Base-by-base conservation (phyloP, 2,888 invertebrate genomes). In the Cryptocephalus moraei region DNA sequence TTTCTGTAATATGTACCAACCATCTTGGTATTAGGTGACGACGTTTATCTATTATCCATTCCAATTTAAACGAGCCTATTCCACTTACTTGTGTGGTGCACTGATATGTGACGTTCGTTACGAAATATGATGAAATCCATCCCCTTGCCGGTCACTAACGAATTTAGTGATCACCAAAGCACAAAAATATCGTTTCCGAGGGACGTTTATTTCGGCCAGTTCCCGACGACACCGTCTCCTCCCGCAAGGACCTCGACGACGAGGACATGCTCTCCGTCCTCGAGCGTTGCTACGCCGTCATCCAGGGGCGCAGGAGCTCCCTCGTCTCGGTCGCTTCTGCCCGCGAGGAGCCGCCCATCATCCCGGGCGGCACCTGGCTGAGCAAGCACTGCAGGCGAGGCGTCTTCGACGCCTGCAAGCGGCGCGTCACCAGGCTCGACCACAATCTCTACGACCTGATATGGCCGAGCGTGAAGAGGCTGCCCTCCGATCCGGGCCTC, bases 361-460 rank as follows among this genome's bases (percentile, higher is more conserved):
- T 13, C 10, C n/a, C n/a, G 2, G 13, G 22, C 14, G 13, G 12
- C 31, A 70, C 79, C 64, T 62, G 84, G 49, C 64, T 92, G 53
- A 83, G 84, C 56, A 82, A 86, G 69, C 87, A 87, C 65, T 73
- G 90, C 31, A 86, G 82, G 62, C 77, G 79, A 49, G 75, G 79
- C 39, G 73, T 84, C 51, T 91, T 87, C 68, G 86, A 91, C 57
- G 70, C 73, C 48, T 77, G 91, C 49, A 88, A 87, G 72, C 69
- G 75, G 50, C 79, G 88, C 58, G 75, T 86, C 59, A 92, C 92
- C 31, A 82, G 83, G 69, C 75, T 85, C 57, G 91, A 91, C 67
- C 90, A 91, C 67, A 88, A 86, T 65, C 77, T 93, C 4, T 86
- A 91, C 62, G 91, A 93, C 67, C 80, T 91, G 22, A 86, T 92